A percentile compares a stretch with the other conserved stretches of the same genome.
Conservation (phyloP, 2,888 invertebrate species). For the Mayetiola destructor region DNA sequence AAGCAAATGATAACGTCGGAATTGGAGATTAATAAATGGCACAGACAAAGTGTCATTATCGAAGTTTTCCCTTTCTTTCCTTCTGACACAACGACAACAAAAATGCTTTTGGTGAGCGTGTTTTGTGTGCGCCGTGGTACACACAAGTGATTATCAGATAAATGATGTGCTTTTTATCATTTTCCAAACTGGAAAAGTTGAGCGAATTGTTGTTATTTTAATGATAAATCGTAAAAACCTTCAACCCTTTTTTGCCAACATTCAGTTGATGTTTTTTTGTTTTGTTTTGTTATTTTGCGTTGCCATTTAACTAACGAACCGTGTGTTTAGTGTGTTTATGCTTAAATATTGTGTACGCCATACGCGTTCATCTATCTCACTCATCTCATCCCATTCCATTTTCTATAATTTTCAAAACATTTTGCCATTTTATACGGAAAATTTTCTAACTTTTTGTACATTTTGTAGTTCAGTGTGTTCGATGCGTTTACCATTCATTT, state of each 20-base stretch:
- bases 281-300: too few species aligned
- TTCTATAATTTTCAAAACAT: too few species aligned
- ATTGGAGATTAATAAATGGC: slow-evolving; percentile 8
- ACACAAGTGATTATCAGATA: slow-evolving; percentile 11
- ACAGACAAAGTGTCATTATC: background rate
- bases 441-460: background rate
- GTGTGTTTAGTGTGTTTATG: background rate
- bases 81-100: too few species aligned
- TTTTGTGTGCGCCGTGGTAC: background rate
- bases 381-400: background rate
- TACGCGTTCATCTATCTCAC: too few species aligned
- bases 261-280: too few species aligned
- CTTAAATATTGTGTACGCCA: too few species aligned
- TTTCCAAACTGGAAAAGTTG: slow-evolving; percentile 8
- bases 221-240: background rate
- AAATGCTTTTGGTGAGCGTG: background rate
- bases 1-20: background rate
- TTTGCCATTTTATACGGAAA: too few species aligned
- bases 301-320: background rate
- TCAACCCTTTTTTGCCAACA: background rate
- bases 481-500: background rate
- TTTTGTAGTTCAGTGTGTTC: background rate
- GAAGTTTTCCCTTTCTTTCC: background rate
- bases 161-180: slow-evolving; percentile 12
- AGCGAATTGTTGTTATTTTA: slow-evolving; percentile 1